Base-by-base conservation (phyloP, 1,140 invertebrate species). In the Nixonia krombeini region DNA sequence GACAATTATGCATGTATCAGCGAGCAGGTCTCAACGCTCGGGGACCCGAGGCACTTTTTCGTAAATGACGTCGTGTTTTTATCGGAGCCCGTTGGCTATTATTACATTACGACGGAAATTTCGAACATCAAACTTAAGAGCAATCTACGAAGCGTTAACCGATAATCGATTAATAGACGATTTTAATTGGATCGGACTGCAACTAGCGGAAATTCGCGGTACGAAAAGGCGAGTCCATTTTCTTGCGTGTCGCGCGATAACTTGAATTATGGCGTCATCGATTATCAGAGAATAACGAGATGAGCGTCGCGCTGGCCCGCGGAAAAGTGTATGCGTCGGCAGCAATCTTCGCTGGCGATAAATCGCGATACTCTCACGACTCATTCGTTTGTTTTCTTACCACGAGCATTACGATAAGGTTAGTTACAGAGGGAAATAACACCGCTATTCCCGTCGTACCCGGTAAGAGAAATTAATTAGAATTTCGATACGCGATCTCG, bases 221-320 rank as follows among this genome's bases (percentile, higher is more conserved):
- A 16, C 17, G 35, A 10, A 25, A 25, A 46, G 67, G 52, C 51
- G 73, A 79, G 72, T 78, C 76, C 72, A 80, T 81, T 81, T 81
- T 79, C 76, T 79, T 74, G 71, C n/a, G n/a, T 73, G 78, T 75
- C 76, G 78, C 75, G 62, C 59, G 35, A 46, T 66, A 63, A 67
- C 64, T 72, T 81, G 79, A 81, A 81, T 79, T 79, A 80, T 81
- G 62, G 73, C 73, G 66, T 78, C 74, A 79, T 80, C 72, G 78
- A 75, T 80, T 79, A 79, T 37, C 35, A 9, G 12, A 73, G 79
- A 79, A 79, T 80, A 81, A 81, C 78, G 77, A 81, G 73, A 70
- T 75, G 70, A 74, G 69, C 29, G 25, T n/a, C 3, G 15, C 15
- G 21, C 46, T 62, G 62, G 70, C 57, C 66, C 59, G 61, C 51